Evolutionary conservation across 64 coral and sea anemone genomes (phyloP).

Genomic region (Porites lutea): DNA sequence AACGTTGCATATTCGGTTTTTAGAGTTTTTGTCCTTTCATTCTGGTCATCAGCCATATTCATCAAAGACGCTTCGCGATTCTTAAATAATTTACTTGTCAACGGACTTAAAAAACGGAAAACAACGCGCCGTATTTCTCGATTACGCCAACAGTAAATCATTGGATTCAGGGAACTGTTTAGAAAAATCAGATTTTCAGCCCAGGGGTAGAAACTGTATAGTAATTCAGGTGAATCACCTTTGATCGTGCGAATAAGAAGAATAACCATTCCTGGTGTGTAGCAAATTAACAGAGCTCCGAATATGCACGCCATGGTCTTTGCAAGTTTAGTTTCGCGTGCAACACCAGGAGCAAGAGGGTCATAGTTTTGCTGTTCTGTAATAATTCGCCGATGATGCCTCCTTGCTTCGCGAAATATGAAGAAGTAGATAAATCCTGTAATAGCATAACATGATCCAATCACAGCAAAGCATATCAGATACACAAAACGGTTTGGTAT

Average conservation of each 20-base stretch:
- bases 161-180: conserved; percentile 64
- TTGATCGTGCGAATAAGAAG: conserved; percentile 48
- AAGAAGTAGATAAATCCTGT: conserved; percentile 49
- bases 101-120: neutral
- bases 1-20: conserved; percentile 7
- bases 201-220: conserved; percentile 62
- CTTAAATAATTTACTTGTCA: neutral
- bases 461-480: conserved; percentile 54
- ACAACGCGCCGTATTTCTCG: conserved; percentile 47
- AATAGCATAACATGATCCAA: conserved; percentile 47
- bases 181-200: conserved; percentile 68
- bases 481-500: conserved; percentile 53
- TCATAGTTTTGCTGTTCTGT: neutral
- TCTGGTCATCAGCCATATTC: neutral
- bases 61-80: neutral
- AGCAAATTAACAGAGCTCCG: conserved; percentile 56
- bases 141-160: conserved; percentile 72
- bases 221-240: conserved; percentile 40
- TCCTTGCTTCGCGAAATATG: conserved; percentile 49
- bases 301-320: conserved; percentile 53
- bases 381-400: conserved; percentile 43
- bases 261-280: conserved; percentile 52
- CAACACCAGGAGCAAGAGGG: neutral
- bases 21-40: neutral
- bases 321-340: conserved; percentile 49